These are phyloP conservation scores for Caenorhabditis sp. DNA, from an alignment of 2,888 invertebrate genomes.

Conservation along the genomic window DNA sequence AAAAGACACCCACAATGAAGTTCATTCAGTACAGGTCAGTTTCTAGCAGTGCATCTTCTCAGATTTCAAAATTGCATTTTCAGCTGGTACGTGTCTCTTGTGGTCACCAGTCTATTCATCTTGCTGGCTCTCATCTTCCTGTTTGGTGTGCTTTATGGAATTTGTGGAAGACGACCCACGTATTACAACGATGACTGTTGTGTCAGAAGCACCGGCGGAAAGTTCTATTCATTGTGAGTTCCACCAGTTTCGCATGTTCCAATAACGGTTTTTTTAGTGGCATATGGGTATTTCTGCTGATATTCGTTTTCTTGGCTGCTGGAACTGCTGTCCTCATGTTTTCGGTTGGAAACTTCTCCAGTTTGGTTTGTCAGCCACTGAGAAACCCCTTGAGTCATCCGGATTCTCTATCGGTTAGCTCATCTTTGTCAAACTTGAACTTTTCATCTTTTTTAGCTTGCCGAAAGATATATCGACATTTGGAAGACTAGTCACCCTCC, in stretches of 20 bases:
- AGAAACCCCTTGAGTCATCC: slow-evolving; percentile 70
- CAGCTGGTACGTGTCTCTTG: slow-evolving; percentile 80
- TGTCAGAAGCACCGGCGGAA: slow-evolving; percentile 80
- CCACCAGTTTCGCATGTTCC: background rate
- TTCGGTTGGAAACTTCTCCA: slow-evolving; percentile 71
- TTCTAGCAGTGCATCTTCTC: background rate
- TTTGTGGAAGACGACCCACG: slow-evolving; percentile 80
- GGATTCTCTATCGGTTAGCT: slow-evolving; percentile 72
- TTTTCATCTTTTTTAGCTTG: slow-evolving; percentile 62
- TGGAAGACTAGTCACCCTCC: slow-evolving; percentile 57
- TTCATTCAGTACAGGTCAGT: slow-evolving; percentile 69
- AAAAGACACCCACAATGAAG: slow-evolving; percentile 62
- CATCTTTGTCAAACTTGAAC: slow-evolving; percentile 14
- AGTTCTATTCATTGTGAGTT: slow-evolving; percentile 80
- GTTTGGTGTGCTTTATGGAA: slow-evolving; percentile 81
- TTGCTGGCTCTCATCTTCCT: slow-evolving; percentile 80
- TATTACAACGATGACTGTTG: slow-evolving; percentile 80
- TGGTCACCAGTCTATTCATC: slow-evolving; percentile 79
- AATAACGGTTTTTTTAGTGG: slow-evolving; percentile 66
- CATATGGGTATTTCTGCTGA: slow-evolving; percentile 69
- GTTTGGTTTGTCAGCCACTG: slow-evolving; percentile 75
- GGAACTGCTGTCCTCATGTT: slow-evolving; percentile 69
- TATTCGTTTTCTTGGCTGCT: slow-evolving; percentile 69
- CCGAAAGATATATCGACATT: slow-evolving; percentile 71
- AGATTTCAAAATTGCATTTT: slow-evolving; percentile 24